phyloP scores from a whole-genome alignment of 2,888 invertebrate genomes.

The Lapara coniferarum region DNA sequence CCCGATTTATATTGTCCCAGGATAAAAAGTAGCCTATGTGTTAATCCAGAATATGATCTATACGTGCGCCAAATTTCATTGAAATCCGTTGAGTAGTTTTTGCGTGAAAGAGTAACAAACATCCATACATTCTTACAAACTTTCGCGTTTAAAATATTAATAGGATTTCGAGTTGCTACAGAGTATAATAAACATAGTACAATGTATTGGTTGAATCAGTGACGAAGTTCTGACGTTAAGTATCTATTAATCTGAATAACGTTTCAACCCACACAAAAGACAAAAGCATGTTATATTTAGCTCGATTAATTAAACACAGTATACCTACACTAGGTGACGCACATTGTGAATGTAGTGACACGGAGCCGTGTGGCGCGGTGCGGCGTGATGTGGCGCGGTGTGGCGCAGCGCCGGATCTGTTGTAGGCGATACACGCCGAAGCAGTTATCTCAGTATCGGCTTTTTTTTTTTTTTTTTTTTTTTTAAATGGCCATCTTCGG shows the following conservation, averaged over 20 bases:
- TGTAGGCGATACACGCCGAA: constrained; percentile 59
- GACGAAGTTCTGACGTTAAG: constrained; percentile 25
- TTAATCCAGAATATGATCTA: too few species aligned
- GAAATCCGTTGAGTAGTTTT: too few species aligned
- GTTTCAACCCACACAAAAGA: constrained; percentile 47
- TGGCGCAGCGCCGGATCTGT: constrained; percentile 49
- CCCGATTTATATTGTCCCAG: too few species aligned
- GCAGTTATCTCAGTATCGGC: constrained; percentile 75
- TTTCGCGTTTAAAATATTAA: too few species aligned
- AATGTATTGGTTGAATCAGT: background rate
- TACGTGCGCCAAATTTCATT: too few species aligned
- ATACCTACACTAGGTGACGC: constrained; percentile 47
- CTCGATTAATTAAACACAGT: constrained; percentile 62
- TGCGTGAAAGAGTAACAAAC: too few species aligned
- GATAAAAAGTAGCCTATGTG: too few species aligned
- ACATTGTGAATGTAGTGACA: constrained; percentile 56
- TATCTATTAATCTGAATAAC: constrained; percentile 49
- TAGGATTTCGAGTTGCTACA: background rate
- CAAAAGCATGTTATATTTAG: constrained; percentile 54
- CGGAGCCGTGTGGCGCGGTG: constrained; percentile 39
- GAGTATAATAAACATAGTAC: background rate
- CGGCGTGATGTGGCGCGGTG: constrained; percentile 29
- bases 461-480: too few species aligned
- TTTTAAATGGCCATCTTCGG: too few species aligned
- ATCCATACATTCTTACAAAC: too few species aligned